A percentile compares a stretch with the other conserved stretches of the same genome.
Conservation (phyloP, 2,113 vertebrate genomes). For the Carollia perspicillata region DNA sequence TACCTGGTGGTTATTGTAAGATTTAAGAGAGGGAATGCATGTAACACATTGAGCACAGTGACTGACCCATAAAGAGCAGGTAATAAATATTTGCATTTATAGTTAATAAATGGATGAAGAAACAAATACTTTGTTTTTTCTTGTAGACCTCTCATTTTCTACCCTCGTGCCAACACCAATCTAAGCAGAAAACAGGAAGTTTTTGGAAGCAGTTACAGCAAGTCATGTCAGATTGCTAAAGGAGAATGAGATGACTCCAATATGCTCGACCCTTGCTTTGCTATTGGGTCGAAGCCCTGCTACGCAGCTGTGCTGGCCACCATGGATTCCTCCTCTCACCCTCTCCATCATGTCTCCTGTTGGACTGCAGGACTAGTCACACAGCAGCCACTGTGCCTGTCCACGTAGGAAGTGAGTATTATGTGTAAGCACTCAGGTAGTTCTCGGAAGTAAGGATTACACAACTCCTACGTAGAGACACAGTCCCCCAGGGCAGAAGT, state of each 20-base stretch:
- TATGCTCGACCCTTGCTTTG: neutral
- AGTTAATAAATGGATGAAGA: neutral
- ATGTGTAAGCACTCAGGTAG: neutral
- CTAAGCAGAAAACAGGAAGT: neutral
- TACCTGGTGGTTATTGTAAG: neutral
- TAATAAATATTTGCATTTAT: neutral
- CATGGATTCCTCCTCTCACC: neutral
- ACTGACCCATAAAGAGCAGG: neutral
- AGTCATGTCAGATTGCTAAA: neutral
- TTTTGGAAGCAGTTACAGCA: neutral
- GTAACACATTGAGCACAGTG: neutral
- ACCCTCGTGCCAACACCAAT: neutral
- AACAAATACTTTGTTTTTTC: neutral
- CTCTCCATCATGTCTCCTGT: neutral
- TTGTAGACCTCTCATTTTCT: neutral
- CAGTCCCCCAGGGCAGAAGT: slow-evolving; percentile 22
- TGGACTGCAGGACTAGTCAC: neutral
- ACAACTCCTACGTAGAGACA: neutral
- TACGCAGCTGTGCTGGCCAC: neutral
- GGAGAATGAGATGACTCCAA: neutral
- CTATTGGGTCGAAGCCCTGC: neutral
- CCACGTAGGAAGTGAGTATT: neutral
- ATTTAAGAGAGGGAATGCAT: neutral
- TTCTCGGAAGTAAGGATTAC: slow-evolving; percentile 28
- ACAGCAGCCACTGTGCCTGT: neutral